Evolutionary conservation across 2,113 vertebrate genomes (phyloP).

Genomic region (Verasper variegatus): DNA sequence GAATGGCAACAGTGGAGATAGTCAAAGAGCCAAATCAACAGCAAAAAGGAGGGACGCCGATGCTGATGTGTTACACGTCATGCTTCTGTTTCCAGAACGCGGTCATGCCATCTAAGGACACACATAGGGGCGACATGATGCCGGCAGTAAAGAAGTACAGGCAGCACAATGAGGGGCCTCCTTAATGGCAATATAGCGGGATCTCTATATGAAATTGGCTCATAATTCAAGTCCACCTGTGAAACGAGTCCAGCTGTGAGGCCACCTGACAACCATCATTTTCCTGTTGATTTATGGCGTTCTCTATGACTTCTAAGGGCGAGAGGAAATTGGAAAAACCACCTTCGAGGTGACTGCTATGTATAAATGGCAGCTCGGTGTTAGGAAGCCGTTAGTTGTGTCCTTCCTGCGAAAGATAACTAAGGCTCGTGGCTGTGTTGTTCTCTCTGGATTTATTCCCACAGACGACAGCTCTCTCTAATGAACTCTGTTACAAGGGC

Average conservation of each 20-base stretch:
- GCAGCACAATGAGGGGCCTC: neutral
- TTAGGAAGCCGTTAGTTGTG: constrained; percentile 35
- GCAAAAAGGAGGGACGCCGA: neutral
- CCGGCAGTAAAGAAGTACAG: neutral
- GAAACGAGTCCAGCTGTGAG: constrained; percentile 49
- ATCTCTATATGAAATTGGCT: neutral
- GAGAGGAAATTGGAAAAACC: constrained; percentile 58
- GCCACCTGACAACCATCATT: constrained; percentile 43
- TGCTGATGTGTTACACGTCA: neutral
- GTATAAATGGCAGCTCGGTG: constrained; percentile 23
- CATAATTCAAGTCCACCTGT: constrained; percentile 49
- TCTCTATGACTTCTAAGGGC: constrained; percentile 40
- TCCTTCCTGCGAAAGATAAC: constrained; percentile 42
- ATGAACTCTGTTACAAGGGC: constrained; percentile 56
- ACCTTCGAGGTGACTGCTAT: constrained; percentile 47
- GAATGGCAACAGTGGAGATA: neutral
- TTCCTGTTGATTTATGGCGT: constrained; percentile 56
- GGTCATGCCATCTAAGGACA: neutral
- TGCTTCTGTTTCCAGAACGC: neutral
- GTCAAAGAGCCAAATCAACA: neutral
- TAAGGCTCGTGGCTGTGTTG: constrained; percentile 24
- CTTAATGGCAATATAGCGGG: neutral
- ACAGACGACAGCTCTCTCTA: constrained; percentile 33
- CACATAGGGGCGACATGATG: neutral
- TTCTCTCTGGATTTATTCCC: constrained; percentile 40